phyloP scores from a whole-genome alignment of 2,888 invertebrate species.

The Caenorhabditis sp. region DNA sequence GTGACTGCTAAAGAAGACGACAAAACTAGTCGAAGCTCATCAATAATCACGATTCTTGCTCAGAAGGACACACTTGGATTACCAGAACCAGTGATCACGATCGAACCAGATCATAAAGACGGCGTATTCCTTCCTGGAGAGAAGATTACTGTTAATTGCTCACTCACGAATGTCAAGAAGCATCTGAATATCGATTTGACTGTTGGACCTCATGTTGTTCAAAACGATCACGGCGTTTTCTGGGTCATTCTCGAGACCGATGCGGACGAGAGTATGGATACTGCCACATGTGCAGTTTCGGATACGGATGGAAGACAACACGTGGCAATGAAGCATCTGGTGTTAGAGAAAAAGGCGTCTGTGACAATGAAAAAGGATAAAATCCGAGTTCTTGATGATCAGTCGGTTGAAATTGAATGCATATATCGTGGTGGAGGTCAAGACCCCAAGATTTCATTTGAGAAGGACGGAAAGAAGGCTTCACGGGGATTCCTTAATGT shows the following conservation, averaged over 20 bases:
- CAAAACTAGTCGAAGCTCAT: constrained; percentile 65
- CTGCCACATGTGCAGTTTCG: constrained; percentile 71
- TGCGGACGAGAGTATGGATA: constrained; percentile 69
- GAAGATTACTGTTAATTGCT: constrained; percentile 65
- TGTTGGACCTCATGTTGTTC: constrained; percentile 61
- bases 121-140: constrained; percentile 66
- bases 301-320: constrained; percentile 75
- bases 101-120: constrained; percentile 64
- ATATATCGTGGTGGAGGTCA: constrained; percentile 63
- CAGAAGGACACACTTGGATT: constrained; percentile 71
- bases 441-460: constrained; percentile 59
- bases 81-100: constrained; percentile 68
- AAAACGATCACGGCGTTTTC: constrained; percentile 68
- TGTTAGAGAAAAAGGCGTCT: constrained; percentile 46
- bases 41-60: constrained; percentile 73
- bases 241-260: constrained; percentile 63
- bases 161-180: constrained; percentile 48
- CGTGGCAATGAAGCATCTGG: constrained; percentile 69
- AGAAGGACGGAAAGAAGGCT: constrained; percentile 63
- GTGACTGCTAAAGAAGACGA: constrained; percentile 69
- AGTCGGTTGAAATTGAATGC: constrained; percentile 70
- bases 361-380: constrained; percentile 65
- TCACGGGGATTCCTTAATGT: constrained; percentile 51
- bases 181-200: constrained; percentile 69
- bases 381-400: constrained; percentile 68